phyloP scores from a whole-genome alignment of 2,888 invertebrate species.

The Alviniconcha strummeri region DNA sequence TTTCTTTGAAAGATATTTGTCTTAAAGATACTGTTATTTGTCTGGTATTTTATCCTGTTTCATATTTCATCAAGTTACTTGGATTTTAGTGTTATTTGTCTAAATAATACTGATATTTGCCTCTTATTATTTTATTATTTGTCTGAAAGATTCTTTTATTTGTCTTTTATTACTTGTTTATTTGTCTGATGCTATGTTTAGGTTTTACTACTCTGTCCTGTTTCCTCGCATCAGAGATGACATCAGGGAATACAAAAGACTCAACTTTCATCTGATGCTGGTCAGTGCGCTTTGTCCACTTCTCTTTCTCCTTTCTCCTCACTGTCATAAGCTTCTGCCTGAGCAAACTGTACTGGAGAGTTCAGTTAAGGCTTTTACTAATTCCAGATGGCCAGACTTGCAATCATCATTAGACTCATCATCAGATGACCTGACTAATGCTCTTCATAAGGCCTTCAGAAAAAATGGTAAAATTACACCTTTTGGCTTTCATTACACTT shows the following conservation, averaged over 20 bases:
- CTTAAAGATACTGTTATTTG: background rate
- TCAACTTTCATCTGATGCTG: conserved; percentile 97
- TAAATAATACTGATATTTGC: background rate
- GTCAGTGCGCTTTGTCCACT: conserved; percentile 51
- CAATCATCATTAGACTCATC: too few species aligned
- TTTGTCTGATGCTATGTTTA: conserved; percentile 38
- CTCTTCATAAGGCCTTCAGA: too few species aligned
- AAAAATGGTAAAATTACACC: too few species aligned
- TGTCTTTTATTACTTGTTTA: background rate
- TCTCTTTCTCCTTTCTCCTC: background rate
- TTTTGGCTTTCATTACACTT: background rate
- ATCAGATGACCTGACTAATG: too few species aligned
- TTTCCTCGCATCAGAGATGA: conserved; percentile 94
- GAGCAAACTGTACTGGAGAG: background rate
- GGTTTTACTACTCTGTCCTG: conserved; percentile 76
- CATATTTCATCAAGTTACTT: background rate
- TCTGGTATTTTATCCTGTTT: background rate
- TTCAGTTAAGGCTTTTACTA: background rate
- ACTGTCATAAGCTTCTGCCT: too few species aligned
- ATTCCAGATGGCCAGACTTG: background rate
- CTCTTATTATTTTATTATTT: background rate
- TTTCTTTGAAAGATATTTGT: background rate
- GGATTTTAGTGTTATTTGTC: background rate
- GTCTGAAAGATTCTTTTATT: background rate
- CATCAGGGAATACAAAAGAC: conserved; percentile 92